phyloP scores from a whole-genome alignment of 2,888 invertebrate species.

The Cerastis leucographa region DNA sequence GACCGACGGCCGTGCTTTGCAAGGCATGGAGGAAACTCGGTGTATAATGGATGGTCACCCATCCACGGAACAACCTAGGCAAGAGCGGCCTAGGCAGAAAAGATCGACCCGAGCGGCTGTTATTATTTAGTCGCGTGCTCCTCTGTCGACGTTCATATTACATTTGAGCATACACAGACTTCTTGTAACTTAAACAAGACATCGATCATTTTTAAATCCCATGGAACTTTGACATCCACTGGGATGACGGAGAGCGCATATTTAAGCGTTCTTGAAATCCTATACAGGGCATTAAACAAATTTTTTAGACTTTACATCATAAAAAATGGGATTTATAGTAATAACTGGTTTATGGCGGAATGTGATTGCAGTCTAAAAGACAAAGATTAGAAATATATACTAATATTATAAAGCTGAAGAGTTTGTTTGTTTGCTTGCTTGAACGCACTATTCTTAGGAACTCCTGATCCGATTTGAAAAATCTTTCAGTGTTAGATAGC shows the following conservation, averaged over 20 bases:
- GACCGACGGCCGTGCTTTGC: too few relatives aligned
- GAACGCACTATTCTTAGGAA: too few relatives aligned
- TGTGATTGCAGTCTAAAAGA: slow-evolving; percentile 48
- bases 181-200: not conserved
- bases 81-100: too few relatives aligned
- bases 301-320: slow-evolving; percentile 68
- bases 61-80: too few relatives aligned
- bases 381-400: slow-evolving; percentile 35
- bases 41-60: too few relatives aligned
- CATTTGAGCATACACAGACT: not conserved
- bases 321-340: slow-evolving; percentile 62
- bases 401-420: too few relatives aligned
- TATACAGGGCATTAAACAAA: slow-evolving; percentile 74
- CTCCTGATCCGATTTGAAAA: too few relatives aligned
- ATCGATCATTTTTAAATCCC: slow-evolving; percentile 12
- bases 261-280: slow-evolving; percentile 82
- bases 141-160: not conserved
- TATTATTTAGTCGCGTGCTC: too few relatives aligned
- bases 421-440: too few relatives aligned
- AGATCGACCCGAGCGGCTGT: too few relatives aligned
- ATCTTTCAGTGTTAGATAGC: too few relatives aligned
- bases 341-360: slow-evolving; percentile 62
- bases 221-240: slow-evolving; percentile 72
- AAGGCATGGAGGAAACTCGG: too few relatives aligned
- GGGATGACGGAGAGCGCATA: slow-evolving; percentile 75